These are phyloP conservation scores for Periparus ater DNA, from an alignment of 2,797 vertebrate species.

Conservation along the genomic window DNA sequence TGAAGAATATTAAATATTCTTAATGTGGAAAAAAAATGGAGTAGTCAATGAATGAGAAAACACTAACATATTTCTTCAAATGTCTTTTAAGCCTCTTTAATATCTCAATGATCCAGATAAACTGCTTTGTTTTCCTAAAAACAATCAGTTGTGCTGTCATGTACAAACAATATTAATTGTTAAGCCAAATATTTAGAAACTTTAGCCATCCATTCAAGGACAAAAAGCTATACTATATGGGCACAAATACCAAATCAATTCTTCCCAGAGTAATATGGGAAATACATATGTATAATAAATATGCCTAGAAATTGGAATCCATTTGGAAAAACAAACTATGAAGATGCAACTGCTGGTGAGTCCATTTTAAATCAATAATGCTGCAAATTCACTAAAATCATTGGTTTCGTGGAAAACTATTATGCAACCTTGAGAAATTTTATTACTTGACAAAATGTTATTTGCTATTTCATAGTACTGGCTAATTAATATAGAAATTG, in stretches of 20 bases:
- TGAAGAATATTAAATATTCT: constrained; percentile 27
- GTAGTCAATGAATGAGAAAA: background rate
- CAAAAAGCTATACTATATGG: background rate
- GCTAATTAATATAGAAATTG: background rate
- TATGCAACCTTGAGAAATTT: background rate
- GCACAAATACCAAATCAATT: background rate
- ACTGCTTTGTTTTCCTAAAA: constrained; percentile 15
- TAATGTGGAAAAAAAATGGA: background rate
- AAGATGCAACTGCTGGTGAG: background rate
- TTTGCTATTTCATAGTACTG: background rate
- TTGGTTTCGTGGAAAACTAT: background rate
- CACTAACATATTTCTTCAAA: background rate
- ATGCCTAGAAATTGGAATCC: background rate
- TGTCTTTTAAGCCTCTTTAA: constrained; percentile 22
- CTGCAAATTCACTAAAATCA: background rate
- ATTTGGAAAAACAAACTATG: background rate
- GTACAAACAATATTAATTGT: background rate
- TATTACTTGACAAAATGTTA: background rate
- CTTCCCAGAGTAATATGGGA: background rate
- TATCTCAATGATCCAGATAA: background rate
- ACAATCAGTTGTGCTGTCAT: constrained; percentile 30
- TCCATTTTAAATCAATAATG: background rate
- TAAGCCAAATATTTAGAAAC: background rate
- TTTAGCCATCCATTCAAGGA: background rate
- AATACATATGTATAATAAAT: background rate